These are phyloP conservation scores for Pinctada fucata DNA, from an alignment of 2,888 invertebrate species.

Conservation along the genomic window DNA sequence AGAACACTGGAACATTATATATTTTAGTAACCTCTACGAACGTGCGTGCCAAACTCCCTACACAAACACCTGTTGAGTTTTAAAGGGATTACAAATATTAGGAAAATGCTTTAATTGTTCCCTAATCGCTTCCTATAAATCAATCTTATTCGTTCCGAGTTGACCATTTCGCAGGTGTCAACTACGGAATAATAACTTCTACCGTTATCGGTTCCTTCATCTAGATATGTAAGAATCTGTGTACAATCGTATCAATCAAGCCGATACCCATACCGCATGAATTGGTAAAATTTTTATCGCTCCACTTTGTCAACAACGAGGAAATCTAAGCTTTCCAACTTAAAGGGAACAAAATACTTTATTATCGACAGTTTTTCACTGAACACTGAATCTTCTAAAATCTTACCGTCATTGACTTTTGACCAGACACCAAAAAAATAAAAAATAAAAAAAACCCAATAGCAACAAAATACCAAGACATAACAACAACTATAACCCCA, in stretches of 20 bases:
- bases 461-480: no score
- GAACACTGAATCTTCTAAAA: no score
- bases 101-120: constrained; percentile 1
- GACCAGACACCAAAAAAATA: no score
- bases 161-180: constrained; percentile 3
- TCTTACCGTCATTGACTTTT: no score
- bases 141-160: background rate
- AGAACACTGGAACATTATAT: background rate
- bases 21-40: background rate
- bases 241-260: background rate
- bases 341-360: no score
- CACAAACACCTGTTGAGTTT: background rate
- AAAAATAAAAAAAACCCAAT: no score
- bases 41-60: background rate
- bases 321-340: background rate
- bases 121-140: background rate
- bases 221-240: background rate
- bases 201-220: background rate
- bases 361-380: no score
- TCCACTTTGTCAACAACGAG: background rate
- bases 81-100: background rate
- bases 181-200: background rate
- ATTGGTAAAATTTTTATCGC: background rate
- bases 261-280: background rate
- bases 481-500: no score